A percentile compares a stretch with the other conserved stretches of the same genome.
These are phyloP conservation scores for Microtus montanus DNA, from an alignment of 2,113 vertebrate species.

Conservation along the genomic window DNA sequence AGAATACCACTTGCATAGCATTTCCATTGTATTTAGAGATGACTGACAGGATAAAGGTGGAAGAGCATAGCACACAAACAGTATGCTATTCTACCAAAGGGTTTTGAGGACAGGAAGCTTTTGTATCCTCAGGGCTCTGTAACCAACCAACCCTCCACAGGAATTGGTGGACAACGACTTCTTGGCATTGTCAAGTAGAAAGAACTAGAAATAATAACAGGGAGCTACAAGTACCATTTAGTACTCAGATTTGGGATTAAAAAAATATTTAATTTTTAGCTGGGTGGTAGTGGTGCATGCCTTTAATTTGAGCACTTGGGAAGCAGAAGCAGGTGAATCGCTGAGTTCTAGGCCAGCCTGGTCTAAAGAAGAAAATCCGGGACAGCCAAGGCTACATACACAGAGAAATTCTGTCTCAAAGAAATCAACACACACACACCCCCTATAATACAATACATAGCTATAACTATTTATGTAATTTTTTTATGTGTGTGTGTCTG, in stretches of 20 bases:
- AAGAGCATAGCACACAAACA: background rate
- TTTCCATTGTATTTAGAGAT: background rate
- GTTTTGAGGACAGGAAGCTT: background rate
- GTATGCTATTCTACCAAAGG: background rate
- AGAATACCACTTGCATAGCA: background rate
- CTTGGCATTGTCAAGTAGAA: background rate
- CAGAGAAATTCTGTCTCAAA: background rate
- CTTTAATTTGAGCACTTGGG: background rate
- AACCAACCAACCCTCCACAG: background rate
- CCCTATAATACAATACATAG: background rate
- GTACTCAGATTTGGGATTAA: background rate
- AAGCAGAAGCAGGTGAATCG: background rate
- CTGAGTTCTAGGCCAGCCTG: background rate
- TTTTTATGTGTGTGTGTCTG: background rate
- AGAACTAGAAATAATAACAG: background rate
- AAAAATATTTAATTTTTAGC: background rate
- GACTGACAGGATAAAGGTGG: background rate
- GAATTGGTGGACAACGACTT: background rate
- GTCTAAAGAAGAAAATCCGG: background rate
- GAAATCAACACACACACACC: background rate
- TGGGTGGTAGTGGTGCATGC: rapidly evolving
- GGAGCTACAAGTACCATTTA: background rate
- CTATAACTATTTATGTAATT: background rate
- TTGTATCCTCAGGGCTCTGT: background rate
- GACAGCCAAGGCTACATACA: background rate